Base-by-base conservation (phyloP, 2,888 invertebrate genomes). In the Microctonus hyperodae region DNA sequence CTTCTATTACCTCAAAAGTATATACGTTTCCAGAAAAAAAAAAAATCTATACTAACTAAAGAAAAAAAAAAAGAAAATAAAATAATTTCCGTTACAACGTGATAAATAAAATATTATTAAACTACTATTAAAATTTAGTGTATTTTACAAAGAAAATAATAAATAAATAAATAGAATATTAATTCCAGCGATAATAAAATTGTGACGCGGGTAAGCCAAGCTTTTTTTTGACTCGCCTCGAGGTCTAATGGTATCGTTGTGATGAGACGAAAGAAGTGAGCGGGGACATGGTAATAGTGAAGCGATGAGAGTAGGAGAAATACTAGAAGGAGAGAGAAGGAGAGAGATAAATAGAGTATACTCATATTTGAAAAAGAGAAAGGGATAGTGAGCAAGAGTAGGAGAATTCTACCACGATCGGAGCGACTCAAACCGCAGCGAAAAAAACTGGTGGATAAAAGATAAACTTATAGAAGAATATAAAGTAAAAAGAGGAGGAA, bases 1-100 rank as follows among this genome's bases (percentile, higher is more conserved):
- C 75, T 72, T 75, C 73, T 75, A 77, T 53, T 61, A 61, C 33
- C 37, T 31, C 48, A 22, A 20, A 50, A 50, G 50, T 22, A 28
- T 44, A 51, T 59, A 44, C 59, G 59, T 59, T 44, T 23, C 9
- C 6, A n/a, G n/a, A 13, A 37, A 7, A 16, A n/a, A 37, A 44
- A 44, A 44, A 44, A 16, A 5, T 28, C 3, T 28, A 5, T 28
- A 7, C 28, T 28, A 28, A 28, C n/a, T n/a, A 37, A 37, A n/a
- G 11, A 35, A 11, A 35, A 11, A 37, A 37, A 31, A 31, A 31
- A 31, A 31, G 5, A 35, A 35, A 44, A 20, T 16, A 16, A n/a
- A 44, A 20, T 44, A 44, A 44, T 44, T 20, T 1, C 44, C n/a
- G 2, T 16, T n/a, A 44, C 16, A 44, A 16, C 16, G 44, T 44